These are phyloP conservation scores for Dermatemys mawii DNA, from an alignment of 2,113 vertebrate species.

Conservation along the genomic window DNA sequence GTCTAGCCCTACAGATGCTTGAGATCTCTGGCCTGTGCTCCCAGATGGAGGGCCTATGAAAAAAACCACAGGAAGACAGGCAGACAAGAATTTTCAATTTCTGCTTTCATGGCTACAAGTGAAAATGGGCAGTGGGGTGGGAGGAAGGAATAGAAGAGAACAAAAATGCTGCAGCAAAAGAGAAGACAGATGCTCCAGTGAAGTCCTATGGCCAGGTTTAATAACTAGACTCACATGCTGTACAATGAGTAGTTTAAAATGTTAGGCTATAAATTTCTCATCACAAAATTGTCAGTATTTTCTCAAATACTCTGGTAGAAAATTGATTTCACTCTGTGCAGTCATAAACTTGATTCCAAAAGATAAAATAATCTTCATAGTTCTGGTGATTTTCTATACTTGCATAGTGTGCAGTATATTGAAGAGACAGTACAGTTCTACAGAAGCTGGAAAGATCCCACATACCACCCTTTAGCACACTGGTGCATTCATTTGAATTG, in stretches of 20 bases:
- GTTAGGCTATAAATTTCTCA: rapidly evolving
- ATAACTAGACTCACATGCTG: background rate
- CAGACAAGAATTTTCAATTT: background rate
- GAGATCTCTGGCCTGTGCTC: rapidly evolving
- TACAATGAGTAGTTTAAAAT: background rate
- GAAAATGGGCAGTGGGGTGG: background rate
- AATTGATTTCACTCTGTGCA: rapidly evolving
- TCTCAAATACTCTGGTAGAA: background rate
- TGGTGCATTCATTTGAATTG: background rate
- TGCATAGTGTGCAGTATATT: background rate
- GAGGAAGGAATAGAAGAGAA: background rate
- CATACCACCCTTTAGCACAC: background rate
- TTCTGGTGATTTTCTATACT: background rate
- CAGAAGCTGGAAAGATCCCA: rapidly evolving
- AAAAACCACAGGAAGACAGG: background rate
- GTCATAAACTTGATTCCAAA: rapidly evolving
- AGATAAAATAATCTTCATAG: background rate
- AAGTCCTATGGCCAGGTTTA: background rate
- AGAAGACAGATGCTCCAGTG: background rate
- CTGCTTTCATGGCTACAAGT: background rate
- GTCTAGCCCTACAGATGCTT: rapidly evolving
- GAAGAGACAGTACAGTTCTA: background rate
- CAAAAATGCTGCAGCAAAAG: rapidly evolving
- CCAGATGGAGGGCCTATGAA: background rate
- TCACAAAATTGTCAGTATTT: rapidly evolving